Evolutionary conservation across 2,797 vertebrate species (phyloP), one percentile per base, ranked within the genome.

Genomic region (Chloroceryle amazona): DNA sequence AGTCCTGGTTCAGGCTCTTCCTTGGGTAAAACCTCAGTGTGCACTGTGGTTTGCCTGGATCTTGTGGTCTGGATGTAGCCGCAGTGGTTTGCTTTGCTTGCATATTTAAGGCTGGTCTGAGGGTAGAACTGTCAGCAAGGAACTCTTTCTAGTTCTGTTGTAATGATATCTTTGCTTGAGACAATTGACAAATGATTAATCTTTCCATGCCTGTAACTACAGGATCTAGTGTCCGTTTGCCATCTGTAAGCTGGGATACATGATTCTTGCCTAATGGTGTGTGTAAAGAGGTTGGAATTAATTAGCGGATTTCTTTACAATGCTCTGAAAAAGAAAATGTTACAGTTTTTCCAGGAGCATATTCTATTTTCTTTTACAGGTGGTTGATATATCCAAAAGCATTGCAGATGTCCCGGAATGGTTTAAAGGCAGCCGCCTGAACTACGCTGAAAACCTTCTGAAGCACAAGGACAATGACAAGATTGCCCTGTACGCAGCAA

Each of bases 391-490:
- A 3, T 98, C 99, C 5, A 99, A 99, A 96, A 98, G 97, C 16
- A 98, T 99, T 33, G 98, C 98, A 0, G 99, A 99, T 13, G 97
- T 99, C 65, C 99, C 99, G 0, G 99, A 99, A 92, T 99, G 99
- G 99, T 99, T 99, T 95, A 98, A 94, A 97, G 99, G 99, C 29
- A 99, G 99, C 62, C 98, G 99, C 0, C 98, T 99, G 29, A 99
- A 99, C 98, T 99, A 99, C 1, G 99, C 99, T 0, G 99, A 99
- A 95, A 99, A 99, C 83, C 98, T 99, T 28, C 98, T 99, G 58
- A 99, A 98, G 91, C 99, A 99, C 76, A 97, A 98, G 60, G 99
- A 99, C 79, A 99, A 99, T 4, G 99, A 99, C 96, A 99, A 99
- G 96, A 98, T 99, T 15, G 99, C 99, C 28, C 98, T 99, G 2